Evolutionary conservation across 2,888 invertebrate genomes (phyloP).

Genomic region (Agrotis clavis): DNA sequence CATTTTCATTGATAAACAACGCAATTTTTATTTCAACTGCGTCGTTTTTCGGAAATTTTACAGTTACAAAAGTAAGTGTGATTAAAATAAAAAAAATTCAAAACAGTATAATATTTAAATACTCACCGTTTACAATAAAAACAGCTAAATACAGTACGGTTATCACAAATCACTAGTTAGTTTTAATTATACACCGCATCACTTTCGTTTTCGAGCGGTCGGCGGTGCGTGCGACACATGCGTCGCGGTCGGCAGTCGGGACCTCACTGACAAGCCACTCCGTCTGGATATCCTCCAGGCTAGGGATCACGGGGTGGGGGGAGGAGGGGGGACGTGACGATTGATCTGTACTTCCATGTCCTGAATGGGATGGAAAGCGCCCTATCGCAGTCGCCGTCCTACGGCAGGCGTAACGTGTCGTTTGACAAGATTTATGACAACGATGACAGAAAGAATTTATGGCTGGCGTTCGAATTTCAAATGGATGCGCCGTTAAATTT

Average conservation of each 20-base stretch:
- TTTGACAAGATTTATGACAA: constrained; percentile 4
- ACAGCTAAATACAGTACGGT: constrained; percentile 64
- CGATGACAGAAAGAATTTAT: background rate
- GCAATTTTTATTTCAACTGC: constrained; percentile 11
- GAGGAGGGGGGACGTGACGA: constrained; percentile 75
- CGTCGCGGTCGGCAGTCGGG: constrained; percentile 73
- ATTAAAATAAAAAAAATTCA: background rate
- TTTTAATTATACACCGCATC: constrained; percentile 83
- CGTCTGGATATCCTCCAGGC: constrained; percentile 77
- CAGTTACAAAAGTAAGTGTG: background rate
- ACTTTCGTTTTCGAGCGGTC: constrained; percentile 72
- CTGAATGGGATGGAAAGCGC: constrained; percentile 80
- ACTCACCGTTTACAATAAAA: constrained; percentile 75
- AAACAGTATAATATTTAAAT: background rate
- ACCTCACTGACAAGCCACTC: constrained; percentile 77
- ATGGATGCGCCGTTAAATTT: background rate
- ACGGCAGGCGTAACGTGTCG: constrained; percentile 30
- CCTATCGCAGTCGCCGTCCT: constrained; percentile 67
- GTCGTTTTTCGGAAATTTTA: background rate
- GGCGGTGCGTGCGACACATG: constrained; percentile 68
- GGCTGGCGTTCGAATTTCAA: constrained; percentile 6
- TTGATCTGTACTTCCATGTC: constrained; percentile 86
- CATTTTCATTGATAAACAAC: constrained; percentile 27
- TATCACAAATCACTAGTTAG: constrained; percentile 75
- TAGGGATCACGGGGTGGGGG: constrained; percentile 71